Percentiles rank a stretch among this genome's conserved stretches.
phyloP scores from a whole-genome alignment of 2,888 invertebrate species.

The Eupithecia abbreviata region DNA sequence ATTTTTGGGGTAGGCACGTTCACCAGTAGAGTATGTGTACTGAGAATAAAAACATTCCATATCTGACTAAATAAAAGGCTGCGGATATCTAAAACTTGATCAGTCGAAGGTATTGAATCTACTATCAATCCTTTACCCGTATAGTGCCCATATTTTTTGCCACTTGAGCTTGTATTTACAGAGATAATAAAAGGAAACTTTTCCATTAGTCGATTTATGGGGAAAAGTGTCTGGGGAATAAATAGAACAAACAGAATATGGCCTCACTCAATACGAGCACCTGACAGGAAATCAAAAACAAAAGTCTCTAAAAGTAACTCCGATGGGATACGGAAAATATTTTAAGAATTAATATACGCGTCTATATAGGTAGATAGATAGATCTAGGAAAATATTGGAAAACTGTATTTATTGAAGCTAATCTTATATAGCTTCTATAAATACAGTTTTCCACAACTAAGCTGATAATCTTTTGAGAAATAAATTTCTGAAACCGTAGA shows the following conservation, averaged over 20 bases:
- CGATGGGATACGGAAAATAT: not conserved
- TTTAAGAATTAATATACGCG: not conserved
- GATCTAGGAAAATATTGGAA: no score
- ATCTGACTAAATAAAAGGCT: not conserved
- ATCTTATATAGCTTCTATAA: no score
- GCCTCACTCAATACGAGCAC: not conserved
- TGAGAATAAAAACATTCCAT: not conserved
- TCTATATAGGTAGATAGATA: no score
- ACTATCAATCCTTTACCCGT: not conserved
- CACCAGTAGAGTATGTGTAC: no score
- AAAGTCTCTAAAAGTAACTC: not conserved
- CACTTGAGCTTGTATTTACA: not conserved
- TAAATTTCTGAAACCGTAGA: no score
- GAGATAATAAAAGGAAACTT: not conserved
- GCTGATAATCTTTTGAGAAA: no score
- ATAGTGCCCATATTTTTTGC: not conserved
- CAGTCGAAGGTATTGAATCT: not conserved
- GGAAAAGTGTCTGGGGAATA: not conserved
- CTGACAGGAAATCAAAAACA: not conserved
- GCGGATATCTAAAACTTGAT: not conserved
- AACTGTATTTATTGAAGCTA: not conserved
- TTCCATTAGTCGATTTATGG: not conserved
- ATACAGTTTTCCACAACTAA: no score
- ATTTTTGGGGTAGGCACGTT: no score
- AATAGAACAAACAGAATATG: slow-evolving; percentile 3